Base-by-base conservation (phyloP, 2,113 vertebrate genomes). In the Peromyscus maniculatus region DNA sequence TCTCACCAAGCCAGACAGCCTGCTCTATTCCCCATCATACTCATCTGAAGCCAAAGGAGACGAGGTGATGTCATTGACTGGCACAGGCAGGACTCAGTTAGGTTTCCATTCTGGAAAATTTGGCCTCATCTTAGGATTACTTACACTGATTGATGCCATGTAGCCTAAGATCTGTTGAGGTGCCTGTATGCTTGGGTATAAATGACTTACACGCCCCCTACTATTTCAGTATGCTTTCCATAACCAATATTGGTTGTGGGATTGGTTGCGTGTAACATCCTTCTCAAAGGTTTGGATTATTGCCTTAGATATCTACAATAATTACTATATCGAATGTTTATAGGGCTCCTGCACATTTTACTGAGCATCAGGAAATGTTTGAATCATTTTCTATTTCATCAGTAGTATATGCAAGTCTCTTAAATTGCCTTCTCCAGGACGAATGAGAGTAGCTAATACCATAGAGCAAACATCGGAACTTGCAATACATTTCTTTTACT, bases 271-370 rank as follows among this genome's bases (percentile, higher is more conserved):
- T 19, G 36, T 57, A 8, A n/a, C 15, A 15, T 72, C 80, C 87
- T 43, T 66, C 22, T 66, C 31, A 64, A 9, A 80, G 28, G 24
- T 80, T 91, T 86, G 36, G 69, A 46, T 78, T 57, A 79, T 84
- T 16, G 86, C 33, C 21, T 57, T 90, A 21, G 2, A 62, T 87
- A 90, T 10, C 33, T 82, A n/a, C 52, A 57, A 59, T 24, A 72
- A 36, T 79, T 46, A 79, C 31, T 24, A 5, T 55, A 17, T 82
- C 13, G 33, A 64, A 36, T 16, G 36, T 74, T 59, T 62, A 28
- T n/a, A 49, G 84, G 43, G 13, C 64, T 95, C 39, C 39, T 86
- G 55, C 46, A 89, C 59, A 91, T 74, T 80, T 95, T 93, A 22
- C 43, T 15, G 26, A 89, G 69, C 74, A 57, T 36, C 28, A 26